These are phyloP conservation scores for Dryobota labecula DNA, from an alignment of 2,888 invertebrate genomes.

Conservation along the genomic window DNA sequence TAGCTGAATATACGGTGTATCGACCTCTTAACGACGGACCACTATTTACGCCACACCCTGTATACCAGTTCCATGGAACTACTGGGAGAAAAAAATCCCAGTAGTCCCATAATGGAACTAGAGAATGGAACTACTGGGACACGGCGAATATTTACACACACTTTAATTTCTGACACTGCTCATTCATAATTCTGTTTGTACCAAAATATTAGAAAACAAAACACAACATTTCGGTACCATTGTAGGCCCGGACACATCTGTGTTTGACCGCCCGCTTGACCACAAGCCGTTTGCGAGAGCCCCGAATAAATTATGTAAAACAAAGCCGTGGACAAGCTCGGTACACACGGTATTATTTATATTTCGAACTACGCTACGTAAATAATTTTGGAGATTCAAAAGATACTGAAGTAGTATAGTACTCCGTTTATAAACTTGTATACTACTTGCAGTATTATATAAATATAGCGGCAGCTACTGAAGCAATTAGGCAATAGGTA, in stretches of 20 bases:
- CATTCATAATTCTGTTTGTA: constrained; percentile 45
- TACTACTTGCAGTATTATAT: too few relatives aligned
- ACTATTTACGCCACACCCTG: too few relatives aligned
- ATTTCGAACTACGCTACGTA: constrained; percentile 44
- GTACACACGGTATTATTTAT: constrained; percentile 57
- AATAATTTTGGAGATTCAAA: background rate
- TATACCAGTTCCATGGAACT: too few relatives aligned
- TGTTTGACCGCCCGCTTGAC: constrained; percentile 55
- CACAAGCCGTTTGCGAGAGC: constrained; percentile 44
- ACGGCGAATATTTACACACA: constrained; percentile 6
- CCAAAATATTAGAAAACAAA: constrained; percentile 33
- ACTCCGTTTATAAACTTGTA: too few relatives aligned
- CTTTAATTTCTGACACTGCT: constrained; percentile 33
- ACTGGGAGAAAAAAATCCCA: too few relatives aligned
- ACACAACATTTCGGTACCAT: constrained; percentile 27
- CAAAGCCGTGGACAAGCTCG: constrained; percentile 53
- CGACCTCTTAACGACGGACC: too few relatives aligned
- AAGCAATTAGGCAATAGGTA: too few relatives aligned
- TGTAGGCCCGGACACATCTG: constrained; percentile 45
- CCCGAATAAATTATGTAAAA: constrained; percentile 73
- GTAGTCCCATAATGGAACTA: too few relatives aligned
- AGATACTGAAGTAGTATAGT: background rate
- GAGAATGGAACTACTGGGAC: too few relatives aligned
- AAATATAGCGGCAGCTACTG: too few relatives aligned
- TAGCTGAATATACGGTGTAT: too few relatives aligned